phyloP scores from a whole-genome alignment of 2,888 invertebrate genomes.

The Drosophila yooni region DNA sequence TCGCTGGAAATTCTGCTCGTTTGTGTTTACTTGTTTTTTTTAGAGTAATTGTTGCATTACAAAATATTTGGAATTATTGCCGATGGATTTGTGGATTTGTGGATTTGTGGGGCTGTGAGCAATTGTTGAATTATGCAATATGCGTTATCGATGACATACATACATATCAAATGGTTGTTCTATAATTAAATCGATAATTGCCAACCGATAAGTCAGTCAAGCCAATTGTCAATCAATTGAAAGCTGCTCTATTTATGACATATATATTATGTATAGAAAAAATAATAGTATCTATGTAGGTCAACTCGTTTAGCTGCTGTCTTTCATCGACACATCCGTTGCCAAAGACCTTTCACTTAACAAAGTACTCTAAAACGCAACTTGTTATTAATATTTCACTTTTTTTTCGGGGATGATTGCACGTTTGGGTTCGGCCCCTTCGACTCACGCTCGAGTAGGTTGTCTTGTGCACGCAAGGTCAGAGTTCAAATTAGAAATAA shows the following conservation, averaged over 20 bases:
- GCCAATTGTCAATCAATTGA: constrained; percentile 49
- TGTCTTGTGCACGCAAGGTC: constrained; percentile 59
- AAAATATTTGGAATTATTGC: constrained; percentile 54
- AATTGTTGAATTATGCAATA: constrained; percentile 53
- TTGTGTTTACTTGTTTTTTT: constrained; percentile 42
- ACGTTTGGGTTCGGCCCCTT: constrained; percentile 8
- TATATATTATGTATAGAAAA: background rate
- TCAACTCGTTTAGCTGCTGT: constrained; percentile 33
- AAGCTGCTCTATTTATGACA: constrained; percentile 18
- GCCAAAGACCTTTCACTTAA: constrained; percentile 37
- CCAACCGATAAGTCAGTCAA: constrained; percentile 60
- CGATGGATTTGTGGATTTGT: constrained; percentile 62
- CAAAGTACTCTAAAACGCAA: constrained; percentile 18
- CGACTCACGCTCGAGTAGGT: constrained; percentile 65
- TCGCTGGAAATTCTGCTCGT: constrained; percentile 21
- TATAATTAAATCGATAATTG: constrained; percentile 56
- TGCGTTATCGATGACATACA: constrained; percentile 49
- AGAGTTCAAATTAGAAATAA: constrained; percentile 58
- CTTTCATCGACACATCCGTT: constrained; percentile 5
- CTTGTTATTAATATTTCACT: constrained; percentile 68
- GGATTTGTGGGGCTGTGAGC: constrained; percentile 11
- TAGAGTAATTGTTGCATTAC: constrained; percentile 57
- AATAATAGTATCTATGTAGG: constrained; percentile 19
- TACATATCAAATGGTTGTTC: constrained; percentile 34
- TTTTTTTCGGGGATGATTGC: constrained; percentile 51